Evolutionary conservation across 2,888 invertebrate genomes (phyloP).

Genomic region (Odontocolon sp.): DNA sequence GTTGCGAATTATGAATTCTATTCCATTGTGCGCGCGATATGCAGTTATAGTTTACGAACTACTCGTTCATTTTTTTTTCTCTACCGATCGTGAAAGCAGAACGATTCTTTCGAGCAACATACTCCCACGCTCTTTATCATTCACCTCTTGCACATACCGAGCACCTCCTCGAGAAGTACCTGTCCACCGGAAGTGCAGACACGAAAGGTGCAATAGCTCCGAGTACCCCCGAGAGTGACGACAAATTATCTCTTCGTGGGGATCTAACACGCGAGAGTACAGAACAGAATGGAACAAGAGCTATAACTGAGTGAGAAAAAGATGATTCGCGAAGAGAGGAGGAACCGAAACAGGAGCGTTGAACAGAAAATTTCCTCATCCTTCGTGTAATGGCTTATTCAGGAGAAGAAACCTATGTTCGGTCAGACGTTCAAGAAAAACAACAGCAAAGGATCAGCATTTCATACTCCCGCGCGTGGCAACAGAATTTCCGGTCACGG

Average conservation of each 20-base stretch:
- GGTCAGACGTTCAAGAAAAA: slow-evolving; percentile 34
- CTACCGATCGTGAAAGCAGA: not conserved
- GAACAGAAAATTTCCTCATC: slow-evolving; percentile 3
- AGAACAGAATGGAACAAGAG: not conserved
- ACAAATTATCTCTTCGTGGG: slow-evolving; percentile 54
- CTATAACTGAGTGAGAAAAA: slow-evolving; percentile 7
- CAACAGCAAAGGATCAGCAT: not conserved
- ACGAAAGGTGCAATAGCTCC: slow-evolving; percentile 40
- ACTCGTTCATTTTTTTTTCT: slow-evolving; percentile 9
- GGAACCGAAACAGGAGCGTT: not conserved
- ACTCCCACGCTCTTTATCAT: slow-evolving; percentile 56
- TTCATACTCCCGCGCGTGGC: slow-evolving; percentile 18
- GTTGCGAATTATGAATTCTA: slow-evolving; percentile 38
- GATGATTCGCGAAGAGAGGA: slow-evolving; percentile 12
- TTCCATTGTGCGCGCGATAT: slow-evolving; percentile 40
- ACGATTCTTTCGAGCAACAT: not conserved
- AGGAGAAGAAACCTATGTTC: slow-evolving; percentile 45
- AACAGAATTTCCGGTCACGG: slow-evolving; percentile 30
- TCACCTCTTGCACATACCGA: slow-evolving; percentile 31
- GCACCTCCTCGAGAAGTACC: slow-evolving; percentile 38
- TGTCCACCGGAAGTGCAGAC: slow-evolving; percentile 56
- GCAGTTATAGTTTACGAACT: not conserved
- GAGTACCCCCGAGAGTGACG: slow-evolving; percentile 34
- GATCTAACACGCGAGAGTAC: slow-evolving; percentile 53
- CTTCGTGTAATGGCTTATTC: slow-evolving; percentile 12